These are phyloP conservation scores for Picus viridis DNA, from an alignment of 2,797 vertebrate species.

Conservation along the genomic window DNA sequence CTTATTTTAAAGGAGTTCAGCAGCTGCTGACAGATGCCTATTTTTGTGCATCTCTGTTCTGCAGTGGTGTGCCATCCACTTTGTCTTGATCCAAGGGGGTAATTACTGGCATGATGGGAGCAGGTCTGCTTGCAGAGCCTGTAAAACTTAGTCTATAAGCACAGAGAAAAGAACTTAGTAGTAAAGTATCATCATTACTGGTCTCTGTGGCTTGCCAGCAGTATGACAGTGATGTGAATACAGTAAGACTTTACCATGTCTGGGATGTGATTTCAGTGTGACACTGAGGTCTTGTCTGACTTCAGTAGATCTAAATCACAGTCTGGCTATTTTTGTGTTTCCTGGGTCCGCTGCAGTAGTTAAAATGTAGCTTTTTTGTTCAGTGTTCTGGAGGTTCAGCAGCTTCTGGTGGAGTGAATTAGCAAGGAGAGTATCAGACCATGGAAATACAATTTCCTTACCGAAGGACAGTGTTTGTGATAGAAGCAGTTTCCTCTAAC, in stretches of 20 bases:
- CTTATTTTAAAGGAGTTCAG: background rate
- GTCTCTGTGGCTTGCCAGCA: slow-evolving; percentile 14
- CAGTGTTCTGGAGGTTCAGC: background rate
- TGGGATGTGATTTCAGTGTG: slow-evolving; percentile 63
- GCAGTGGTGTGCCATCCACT: background rate
- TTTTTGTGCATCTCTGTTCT: background rate
- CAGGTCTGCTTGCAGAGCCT: slow-evolving; percentile 9
- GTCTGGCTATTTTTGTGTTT: slow-evolving; percentile 56
- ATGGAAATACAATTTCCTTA: background rate
- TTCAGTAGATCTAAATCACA: slow-evolving; percentile 38
- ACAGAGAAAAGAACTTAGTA: slow-evolving; percentile 30
- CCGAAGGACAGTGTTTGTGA: background rate
- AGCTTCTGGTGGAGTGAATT: slow-evolving; percentile 22
- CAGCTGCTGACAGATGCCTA: background rate
- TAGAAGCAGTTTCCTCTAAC: background rate
- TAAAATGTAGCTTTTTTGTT: slow-evolving; percentile 13
- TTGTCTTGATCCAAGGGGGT: background rate
- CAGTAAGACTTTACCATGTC: slow-evolving; percentile 27
- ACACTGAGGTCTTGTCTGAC: slow-evolving; percentile 51
- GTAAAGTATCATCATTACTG: slow-evolving; percentile 4
- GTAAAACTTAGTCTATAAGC: slow-evolving; percentile 38
- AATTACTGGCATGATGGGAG: slow-evolving; percentile 33
- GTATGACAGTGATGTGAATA: slow-evolving; percentile 34
- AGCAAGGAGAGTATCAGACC: background rate
- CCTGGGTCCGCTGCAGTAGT: slow-evolving; percentile 6